These are phyloP conservation scores for Heteromurus nitidus DNA, from an alignment of 2,888 invertebrate species.

Conservation along the genomic window DNA sequence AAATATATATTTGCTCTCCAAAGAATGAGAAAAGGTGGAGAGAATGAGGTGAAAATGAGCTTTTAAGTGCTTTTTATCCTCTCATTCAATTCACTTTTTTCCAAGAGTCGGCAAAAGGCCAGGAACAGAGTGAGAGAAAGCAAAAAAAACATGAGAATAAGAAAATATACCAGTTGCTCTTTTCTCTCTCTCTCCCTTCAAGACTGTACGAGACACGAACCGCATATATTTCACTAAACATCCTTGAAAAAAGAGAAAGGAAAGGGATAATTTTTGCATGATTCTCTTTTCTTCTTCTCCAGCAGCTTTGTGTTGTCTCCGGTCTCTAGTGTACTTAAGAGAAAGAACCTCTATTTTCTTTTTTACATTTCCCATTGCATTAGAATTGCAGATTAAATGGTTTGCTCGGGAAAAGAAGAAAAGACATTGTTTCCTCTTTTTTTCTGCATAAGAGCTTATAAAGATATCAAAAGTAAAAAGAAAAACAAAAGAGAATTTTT, in stretches of 20 bases:
- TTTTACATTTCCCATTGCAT: slow-evolving; percentile 46
- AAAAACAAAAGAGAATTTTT: slow-evolving; percentile 1
- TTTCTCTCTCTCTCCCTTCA: background rate
- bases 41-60: slow-evolving; percentile 12
- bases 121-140: no score
- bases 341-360: slow-evolving; percentile 2
- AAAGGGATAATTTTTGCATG: background rate
- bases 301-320: no score
- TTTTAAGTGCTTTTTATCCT: background rate
- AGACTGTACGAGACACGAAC: no score
- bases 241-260: background rate
- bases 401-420: background rate
- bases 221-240: no score
- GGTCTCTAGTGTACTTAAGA: no score
- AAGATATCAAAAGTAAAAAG: slow-evolving; percentile 7
- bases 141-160: background rate
- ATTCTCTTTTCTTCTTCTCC: slow-evolving; percentile 15
- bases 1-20: no score
- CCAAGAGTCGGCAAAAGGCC: background rate
- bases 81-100: no score
- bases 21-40: background rate
- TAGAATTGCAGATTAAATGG: slow-evolving; percentile 62
- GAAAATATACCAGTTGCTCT: background rate
- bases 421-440: background rate
- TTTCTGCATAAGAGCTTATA: background rate